Percentiles rank a stretch among this genome's conserved stretches.
Conservation (phyloP, 2,888 invertebrate species). For the Hypselothyrea guttata region DNA sequence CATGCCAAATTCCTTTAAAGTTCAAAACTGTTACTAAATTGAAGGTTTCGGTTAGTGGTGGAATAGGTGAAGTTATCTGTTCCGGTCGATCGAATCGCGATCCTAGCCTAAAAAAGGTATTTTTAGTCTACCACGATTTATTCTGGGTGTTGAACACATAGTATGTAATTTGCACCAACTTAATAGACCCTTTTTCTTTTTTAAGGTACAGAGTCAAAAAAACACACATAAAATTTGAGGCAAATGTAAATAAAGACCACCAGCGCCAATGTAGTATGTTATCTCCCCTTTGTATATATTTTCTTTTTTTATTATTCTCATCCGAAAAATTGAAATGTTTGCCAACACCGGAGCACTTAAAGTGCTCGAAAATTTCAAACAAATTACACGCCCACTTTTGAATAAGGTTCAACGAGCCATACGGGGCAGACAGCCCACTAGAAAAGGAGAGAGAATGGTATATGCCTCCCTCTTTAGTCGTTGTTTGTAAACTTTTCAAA, state of each 20-base stretch:
- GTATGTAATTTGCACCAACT: no score
- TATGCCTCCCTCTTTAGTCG: background rate
- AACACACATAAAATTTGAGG: background rate
- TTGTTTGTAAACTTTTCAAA: conserved; percentile 7
- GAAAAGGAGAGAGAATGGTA: background rate
- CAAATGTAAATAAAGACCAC: background rate
- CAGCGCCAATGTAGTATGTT: conserved; percentile 12
- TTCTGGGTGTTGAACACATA: no score
- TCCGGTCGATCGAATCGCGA: no score
- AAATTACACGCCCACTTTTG: conserved; percentile 73
- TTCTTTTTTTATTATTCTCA: conserved; percentile 22
- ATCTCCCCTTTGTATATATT: background rate
- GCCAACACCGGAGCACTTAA: conserved; percentile 50
- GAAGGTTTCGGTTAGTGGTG: no score
- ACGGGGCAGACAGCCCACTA: conserved; percentile 9
- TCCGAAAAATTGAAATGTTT: conserved; percentile 71
- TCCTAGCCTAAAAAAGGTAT: no score
- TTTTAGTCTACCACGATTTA: no score
- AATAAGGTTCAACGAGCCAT: conserved; percentile 64
- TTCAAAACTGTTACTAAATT: no score
- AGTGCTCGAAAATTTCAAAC: conserved; percentile 49
- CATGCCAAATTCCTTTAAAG: no score
- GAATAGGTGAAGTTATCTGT: no score
- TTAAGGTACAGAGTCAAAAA: conserved; percentile 39
- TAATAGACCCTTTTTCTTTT: no score